Percentiles rank a stretch among this genome's conserved stretches.
Conservation (phyloP, 1,140 invertebrate genomes). For the Ladona fulva region DNA sequence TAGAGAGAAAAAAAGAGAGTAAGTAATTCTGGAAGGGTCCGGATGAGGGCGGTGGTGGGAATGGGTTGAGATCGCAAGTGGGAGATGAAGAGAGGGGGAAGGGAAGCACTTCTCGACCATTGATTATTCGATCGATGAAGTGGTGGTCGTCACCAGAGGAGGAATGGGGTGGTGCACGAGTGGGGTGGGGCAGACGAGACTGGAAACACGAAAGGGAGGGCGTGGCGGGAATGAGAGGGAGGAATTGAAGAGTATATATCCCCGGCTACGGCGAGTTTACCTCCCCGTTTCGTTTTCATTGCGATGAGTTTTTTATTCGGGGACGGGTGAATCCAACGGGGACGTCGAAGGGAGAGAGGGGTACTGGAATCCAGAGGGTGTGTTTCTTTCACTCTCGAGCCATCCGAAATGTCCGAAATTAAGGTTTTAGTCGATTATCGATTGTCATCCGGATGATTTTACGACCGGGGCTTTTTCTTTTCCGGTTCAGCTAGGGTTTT, state of each 20-base stretch:
- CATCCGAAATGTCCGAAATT: too few species aligned
- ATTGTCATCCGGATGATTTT: too few species aligned
- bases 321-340: too few species aligned
- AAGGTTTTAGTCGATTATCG: too few species aligned
- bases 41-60: not conserved
- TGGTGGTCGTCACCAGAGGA: not conserved
- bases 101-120: not conserved
- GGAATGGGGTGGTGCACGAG: not conserved
- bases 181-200: not conserved
- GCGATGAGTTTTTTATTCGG: too few species aligned
- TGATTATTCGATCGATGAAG: constrained; percentile 6
- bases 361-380: too few species aligned
- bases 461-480: too few species aligned
- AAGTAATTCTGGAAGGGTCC: not conserved
- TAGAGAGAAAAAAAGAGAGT: not conserved
- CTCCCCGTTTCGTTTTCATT: too few species aligned
- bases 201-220: constrained; percentile 2
- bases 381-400: too few species aligned
- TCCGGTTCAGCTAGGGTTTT: too few species aligned
- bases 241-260: not conserved
- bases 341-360: too few species aligned
- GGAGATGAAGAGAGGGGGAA: not conserved
- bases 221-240: not conserved
- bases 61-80: not conserved
- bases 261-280: too few species aligned